phyloP scores from a whole-genome alignment of 2,888 invertebrate genomes.

The Trachelus troglodyta region DNA sequence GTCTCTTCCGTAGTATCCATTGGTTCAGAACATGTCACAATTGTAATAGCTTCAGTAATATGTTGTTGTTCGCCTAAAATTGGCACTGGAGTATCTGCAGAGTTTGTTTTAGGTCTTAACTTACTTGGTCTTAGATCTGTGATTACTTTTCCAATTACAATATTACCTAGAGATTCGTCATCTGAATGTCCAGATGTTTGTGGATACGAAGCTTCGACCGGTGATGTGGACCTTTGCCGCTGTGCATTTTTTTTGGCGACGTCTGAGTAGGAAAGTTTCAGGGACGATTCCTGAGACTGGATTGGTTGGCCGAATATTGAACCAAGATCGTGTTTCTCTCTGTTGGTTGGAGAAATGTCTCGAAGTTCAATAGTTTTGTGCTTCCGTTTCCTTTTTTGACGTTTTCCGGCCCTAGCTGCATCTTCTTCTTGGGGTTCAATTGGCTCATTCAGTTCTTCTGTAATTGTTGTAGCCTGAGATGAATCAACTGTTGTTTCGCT shows the following conservation, averaged over 20 bases:
- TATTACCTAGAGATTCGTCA: slow-evolving; percentile 8
- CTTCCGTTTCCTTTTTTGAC: slow-evolving; percentile 35
- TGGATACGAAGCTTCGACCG: not conserved
- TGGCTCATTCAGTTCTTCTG: slow-evolving; percentile 31
- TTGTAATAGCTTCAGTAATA: slow-evolving; percentile 25
- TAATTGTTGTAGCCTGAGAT: slow-evolving; percentile 34
- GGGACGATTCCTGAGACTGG: slow-evolving; percentile 30
- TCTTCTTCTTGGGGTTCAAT: not conserved
- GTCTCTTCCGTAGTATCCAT: slow-evolving; percentile 53
- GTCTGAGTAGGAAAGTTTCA: slow-evolving; percentile 50
- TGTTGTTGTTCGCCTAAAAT: slow-evolving; percentile 6
- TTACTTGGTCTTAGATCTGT: slow-evolving; percentile 11
- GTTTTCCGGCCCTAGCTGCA: slow-evolving; percentile 26
- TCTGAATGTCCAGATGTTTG: slow-evolving; percentile 19
- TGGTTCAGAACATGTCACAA: slow-evolving; percentile 45
- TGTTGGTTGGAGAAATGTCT: slow-evolving; percentile 30
- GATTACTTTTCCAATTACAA: slow-evolving; percentile 19
- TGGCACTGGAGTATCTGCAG: slow-evolving; percentile 9
- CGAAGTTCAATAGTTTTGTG: slow-evolving; percentile 31
- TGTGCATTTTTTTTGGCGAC: slow-evolving; percentile 40
- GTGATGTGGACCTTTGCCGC: slow-evolving; percentile 16
- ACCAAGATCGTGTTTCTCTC: slow-evolving; percentile 35
- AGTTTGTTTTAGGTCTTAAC: slow-evolving; percentile 10
- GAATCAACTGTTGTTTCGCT: slow-evolving; percentile 28
- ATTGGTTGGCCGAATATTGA: slow-evolving; percentile 39